Percentiles rank a stretch among this genome's conserved stretches.
phyloP scores from a whole-genome alignment of 2,888 invertebrate genomes.

The Chrysopilus asiliformis region DNA sequence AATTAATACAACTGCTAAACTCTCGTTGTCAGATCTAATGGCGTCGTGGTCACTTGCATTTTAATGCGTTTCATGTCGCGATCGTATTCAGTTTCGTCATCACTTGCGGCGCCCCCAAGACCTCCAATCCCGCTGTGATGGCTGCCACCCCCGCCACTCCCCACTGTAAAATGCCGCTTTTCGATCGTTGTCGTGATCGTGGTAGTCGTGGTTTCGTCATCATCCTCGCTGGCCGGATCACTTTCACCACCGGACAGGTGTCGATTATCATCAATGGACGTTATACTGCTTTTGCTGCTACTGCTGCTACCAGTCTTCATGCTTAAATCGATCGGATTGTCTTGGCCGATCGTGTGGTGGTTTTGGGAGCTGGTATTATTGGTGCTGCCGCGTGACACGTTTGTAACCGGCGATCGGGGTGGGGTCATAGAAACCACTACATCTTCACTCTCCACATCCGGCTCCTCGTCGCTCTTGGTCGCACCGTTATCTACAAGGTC shows the following conservation, averaged over 20 bases:
- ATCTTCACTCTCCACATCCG: slow-evolving; percentile 34
- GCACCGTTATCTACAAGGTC: slow-evolving; percentile 12
- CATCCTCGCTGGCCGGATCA: slow-evolving; percentile 16
- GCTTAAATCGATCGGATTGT: slow-evolving; percentile 69
- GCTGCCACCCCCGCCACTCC: background rate
- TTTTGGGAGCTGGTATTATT: slow-evolving; percentile 36
- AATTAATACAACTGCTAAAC: too few relatives aligned
- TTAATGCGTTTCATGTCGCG: slow-evolving; percentile 44
- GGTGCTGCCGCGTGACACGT: too few relatives aligned
- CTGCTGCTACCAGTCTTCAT: slow-evolving; percentile 53
- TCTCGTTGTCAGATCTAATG: slow-evolving; percentile 48
- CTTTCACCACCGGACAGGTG: slow-evolving; percentile 19
- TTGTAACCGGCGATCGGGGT: slow-evolving; percentile 37
- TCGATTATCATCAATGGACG: slow-evolving; percentile 22
- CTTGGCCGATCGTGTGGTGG: slow-evolving; percentile 43
- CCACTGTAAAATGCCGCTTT: slow-evolving; percentile 15
- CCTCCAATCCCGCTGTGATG: slow-evolving; percentile 36
- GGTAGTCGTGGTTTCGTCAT: slow-evolving; percentile 19
- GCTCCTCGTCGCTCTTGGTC: slow-evolving; percentile 36
- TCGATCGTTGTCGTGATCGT: slow-evolving; percentile 19
- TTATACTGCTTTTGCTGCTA: slow-evolving; percentile 25
- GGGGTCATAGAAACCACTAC: slow-evolving; percentile 43
- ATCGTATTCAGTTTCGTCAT: slow-evolving; percentile 40
- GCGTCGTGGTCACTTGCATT: slow-evolving; percentile 24
- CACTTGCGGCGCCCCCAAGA: slow-evolving; percentile 37